These are phyloP conservation scores for Heliocidaris erythrogramma DNA, from an alignment of 35 echinoderm and acorn worm genomes.

Conservation along the genomic window DNA sequence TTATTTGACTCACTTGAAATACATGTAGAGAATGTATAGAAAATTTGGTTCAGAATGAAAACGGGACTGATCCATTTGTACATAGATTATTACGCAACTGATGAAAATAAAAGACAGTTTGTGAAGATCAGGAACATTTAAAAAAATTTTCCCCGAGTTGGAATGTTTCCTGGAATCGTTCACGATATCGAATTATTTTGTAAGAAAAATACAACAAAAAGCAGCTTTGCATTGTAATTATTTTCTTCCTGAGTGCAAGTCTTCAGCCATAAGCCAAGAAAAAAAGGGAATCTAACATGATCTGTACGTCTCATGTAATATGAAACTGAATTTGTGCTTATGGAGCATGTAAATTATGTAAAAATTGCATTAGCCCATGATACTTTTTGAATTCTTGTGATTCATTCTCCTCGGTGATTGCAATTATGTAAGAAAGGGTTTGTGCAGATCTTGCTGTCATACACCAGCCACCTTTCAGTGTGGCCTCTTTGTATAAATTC, in stretches of 20 bases:
- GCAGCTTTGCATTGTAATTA: constrained; percentile 37
- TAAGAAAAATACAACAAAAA: not conserved
- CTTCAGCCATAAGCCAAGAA: not conserved
- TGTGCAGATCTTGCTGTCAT: not conserved
- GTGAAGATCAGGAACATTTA: not conserved
- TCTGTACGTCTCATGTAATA: not conserved
- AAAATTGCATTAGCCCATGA: not conserved
- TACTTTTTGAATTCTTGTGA: not conserved
- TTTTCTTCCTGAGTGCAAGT: constrained; percentile 19
- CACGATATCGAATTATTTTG: not conserved
- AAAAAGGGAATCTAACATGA: not conserved
- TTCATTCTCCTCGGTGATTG: not conserved
- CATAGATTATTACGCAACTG: constrained; percentile 42
- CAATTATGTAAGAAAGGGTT: not conserved
- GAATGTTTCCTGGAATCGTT: not conserved
- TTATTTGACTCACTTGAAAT: not conserved
- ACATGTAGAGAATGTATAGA: not conserved
- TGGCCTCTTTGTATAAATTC: not conserved
- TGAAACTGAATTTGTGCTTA: not conserved
- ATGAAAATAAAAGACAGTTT: not conserved
- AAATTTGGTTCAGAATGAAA: not conserved
- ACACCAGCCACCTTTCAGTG: not conserved
- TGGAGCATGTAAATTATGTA: constrained; percentile 17
- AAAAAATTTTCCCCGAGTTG: not conserved
- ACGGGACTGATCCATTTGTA: constrained; percentile 29